Evolutionary conservation across 2,113 vertebrate species (phyloP).

Genomic region (Fukomys damarensis): DNA sequence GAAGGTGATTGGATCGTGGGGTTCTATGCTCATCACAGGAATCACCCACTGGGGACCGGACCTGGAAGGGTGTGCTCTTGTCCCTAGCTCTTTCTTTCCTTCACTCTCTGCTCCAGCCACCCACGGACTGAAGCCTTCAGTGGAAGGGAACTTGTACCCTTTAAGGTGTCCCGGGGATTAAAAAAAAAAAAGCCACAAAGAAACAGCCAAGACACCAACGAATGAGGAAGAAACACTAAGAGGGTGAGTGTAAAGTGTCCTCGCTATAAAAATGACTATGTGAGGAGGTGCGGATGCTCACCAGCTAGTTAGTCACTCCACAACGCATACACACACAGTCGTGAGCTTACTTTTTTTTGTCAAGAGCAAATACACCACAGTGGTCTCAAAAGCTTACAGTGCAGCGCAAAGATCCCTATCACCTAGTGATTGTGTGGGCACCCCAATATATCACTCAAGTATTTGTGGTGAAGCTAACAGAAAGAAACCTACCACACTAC

Average conservation of each 20-base stretch:
- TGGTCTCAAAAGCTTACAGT: neutral
- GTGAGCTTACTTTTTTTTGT: neutral
- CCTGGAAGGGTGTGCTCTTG: neutral
- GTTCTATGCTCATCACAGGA: neutral
- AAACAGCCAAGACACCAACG: neutral
- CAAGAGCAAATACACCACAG: neutral
- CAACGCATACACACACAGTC: neutral
- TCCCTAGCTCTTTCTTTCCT: too few relatives aligned
- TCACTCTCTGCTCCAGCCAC: neutral
- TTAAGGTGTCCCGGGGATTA: neutral
- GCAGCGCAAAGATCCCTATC: neutral
- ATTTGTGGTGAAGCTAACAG: neutral
- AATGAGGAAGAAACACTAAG: neutral
- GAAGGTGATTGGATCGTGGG: neutral
- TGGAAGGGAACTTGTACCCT: rapidly evolving
- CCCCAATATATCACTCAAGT: neutral
- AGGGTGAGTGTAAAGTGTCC: neutral
- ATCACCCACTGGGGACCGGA: neutral
- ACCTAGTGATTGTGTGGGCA: neutral
- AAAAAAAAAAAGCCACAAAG: neutral
- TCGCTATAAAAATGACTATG: neutral
- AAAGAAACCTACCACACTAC: neutral
- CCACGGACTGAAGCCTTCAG: neutral
- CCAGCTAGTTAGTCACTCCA: neutral
- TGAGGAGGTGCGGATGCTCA: neutral